These are phyloP conservation scores for Lathamus discolor DNA, from an alignment of 2,113 vertebrate species.

Conservation along the genomic window DNA sequence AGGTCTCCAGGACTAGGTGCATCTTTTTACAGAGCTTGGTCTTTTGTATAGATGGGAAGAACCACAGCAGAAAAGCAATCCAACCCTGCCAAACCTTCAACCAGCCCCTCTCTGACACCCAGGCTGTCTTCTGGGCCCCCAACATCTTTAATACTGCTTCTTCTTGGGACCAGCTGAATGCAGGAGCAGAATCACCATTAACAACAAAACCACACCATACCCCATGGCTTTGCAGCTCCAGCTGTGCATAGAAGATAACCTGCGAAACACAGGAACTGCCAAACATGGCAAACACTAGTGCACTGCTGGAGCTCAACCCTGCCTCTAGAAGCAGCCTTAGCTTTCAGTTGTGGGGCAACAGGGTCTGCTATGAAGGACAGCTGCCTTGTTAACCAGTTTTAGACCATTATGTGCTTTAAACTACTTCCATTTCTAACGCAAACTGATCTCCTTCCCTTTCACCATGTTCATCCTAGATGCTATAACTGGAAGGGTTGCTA, in stretches of 20 bases:
- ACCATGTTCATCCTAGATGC: not conserved
- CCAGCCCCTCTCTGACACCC: not conserved
- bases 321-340: not conserved
- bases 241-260: not conserved
- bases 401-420: not conserved
- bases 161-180: not conserved
- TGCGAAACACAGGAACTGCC: not conserved
- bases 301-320: not conserved
- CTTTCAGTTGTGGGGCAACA: not conserved
- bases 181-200: not conserved
- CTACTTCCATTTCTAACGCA: not conserved
- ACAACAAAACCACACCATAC: not conserved
- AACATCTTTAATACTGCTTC: not conserved
- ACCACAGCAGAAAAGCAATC: rapidly evolving
- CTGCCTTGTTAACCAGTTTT: not conserved
- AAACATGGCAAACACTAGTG: not conserved
- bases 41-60: not conserved
- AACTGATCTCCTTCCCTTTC: not conserved
- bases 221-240: not conserved
- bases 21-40: not conserved
- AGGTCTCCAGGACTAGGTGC: not conserved
- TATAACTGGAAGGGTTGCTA: not conserved
- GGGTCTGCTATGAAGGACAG: not conserved
- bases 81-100: not conserved
- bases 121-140: not conserved